Base-by-base conservation (phyloP, 1,140 invertebrate genomes). In the Pachyrhynchus sulphureomaculatus region DNA sequence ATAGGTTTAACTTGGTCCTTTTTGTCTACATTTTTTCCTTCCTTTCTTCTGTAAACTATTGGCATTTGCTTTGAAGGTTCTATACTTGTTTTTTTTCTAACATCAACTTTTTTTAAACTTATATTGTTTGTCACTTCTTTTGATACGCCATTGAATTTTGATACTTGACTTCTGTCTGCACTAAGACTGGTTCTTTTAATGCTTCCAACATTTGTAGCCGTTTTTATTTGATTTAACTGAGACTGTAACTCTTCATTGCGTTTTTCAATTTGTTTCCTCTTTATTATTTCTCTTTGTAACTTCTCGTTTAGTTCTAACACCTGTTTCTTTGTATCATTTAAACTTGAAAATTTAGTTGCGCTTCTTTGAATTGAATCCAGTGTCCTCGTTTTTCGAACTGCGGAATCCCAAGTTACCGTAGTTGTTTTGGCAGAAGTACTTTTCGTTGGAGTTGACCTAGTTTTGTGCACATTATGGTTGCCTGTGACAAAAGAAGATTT, bases 241-340 rank as follows among this genome's bases (percentile, higher is more conserved):
- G 62, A 36, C 53, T 68, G 61, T 48, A 74, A 51, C 39, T 66
- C 65, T 32, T 68, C 55, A 49, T 74, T 74, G 32, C 42, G 48
- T 44, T 66, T 66, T 52, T 74, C 72, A 13, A 59, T 67, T 58
- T 68, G 48, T 12, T 62, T 65, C 6, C 72, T 51, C 41, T 68
- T 70, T 13, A 60, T 26, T 23, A 70, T 72, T 52, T 74, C 72
- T 23, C 62, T 59, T 39, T 68, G 60, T 29, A 74, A 44, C 42
- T 66, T 53, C 4, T 49, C 58, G 37, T 67, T 67, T 18, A 71
- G 32, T n/a, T 64, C 67, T 34, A 64, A 47, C 3, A 72, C 51
- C 29, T 67, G 61, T 13, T 65, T 63, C 44, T 72, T 66, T 2
- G 59, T 66, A 24, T 56, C 48, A 13, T 33, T 49, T 37, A 62